These are phyloP conservation scores for Cathartes aura DNA, from an alignment of 2,113 vertebrate species.

Conservation along the genomic window DNA sequence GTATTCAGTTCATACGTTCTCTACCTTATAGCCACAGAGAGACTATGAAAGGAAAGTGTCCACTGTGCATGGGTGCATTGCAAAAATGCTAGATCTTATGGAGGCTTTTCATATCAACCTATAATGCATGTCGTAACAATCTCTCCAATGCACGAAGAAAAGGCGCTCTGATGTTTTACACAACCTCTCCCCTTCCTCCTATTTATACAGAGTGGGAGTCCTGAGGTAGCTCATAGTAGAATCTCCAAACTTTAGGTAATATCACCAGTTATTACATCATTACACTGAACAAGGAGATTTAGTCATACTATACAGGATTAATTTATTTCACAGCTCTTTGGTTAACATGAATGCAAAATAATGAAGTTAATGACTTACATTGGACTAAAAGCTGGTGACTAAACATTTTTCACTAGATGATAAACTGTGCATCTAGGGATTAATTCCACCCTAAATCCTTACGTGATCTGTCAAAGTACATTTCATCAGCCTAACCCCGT, in stretches of 20 bases:
- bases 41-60: not conserved
- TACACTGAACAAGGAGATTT: not conserved
- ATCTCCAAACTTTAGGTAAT: not conserved
- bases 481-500: not conserved
- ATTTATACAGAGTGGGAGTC: not conserved
- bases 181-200: not conserved
- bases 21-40: not conserved
- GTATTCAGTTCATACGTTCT: not conserved
- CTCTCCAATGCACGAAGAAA: not conserved
- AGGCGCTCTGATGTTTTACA: not conserved
- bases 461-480: not conserved
- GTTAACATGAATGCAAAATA: not conserved
- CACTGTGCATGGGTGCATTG: accelerated
- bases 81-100: accelerated
- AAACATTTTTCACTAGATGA: not conserved
- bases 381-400: not conserved
- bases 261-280: not conserved
- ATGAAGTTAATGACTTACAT: not conserved
- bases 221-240: not conserved
- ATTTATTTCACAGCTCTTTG: not conserved
- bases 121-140: accelerated
- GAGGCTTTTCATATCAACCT: not conserved
- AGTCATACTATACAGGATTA: not conserved
- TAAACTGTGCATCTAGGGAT: not conserved
- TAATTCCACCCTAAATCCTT: not conserved